phyloP scores from a whole-genome alignment of 2,113 vertebrate species.

The Labeo catla region DNA sequence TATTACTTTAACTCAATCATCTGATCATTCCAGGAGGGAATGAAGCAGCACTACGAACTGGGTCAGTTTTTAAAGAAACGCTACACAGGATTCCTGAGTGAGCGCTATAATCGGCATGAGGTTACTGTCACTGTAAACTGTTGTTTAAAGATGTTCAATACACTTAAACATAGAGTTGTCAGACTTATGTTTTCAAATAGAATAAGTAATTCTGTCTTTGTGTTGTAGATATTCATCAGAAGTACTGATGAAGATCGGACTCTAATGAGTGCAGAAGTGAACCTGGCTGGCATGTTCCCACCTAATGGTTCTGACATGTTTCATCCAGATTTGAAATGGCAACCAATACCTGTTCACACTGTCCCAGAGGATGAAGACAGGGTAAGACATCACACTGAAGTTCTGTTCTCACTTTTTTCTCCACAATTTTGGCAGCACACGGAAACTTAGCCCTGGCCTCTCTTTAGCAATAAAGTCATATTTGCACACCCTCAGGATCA shows the following conservation, averaged over 20 bases:
- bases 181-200: background rate
- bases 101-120: conserved; percentile 84
- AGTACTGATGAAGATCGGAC: conserved; percentile 95
- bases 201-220: background rate
- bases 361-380: conserved; percentile 81
- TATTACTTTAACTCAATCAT: background rate
- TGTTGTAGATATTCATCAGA: conserved; percentile 82
- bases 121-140: conserved; percentile 66
- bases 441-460: background rate
- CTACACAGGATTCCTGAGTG: conserved; percentile 83
- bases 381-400: conserved; percentile 67
- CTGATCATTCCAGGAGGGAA: conserved; percentile 80
- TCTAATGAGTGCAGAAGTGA: conserved; percentile 93
- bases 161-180: background rate
- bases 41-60: conserved; percentile 89
- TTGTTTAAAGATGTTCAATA: background rate
- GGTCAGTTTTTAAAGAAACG: conserved; percentile 85
- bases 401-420: too few species aligned
- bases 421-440: background rate
- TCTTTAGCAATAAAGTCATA: background rate
- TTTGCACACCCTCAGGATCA: background rate
- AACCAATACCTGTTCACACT: conserved; percentile 94
- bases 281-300: conserved; percentile 93
- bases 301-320: conserved; percentile 81
- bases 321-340: conserved; percentile 84